Percentiles rank a stretch among this genome's conserved stretches.
Evolutionary conservation across 2,888 invertebrate species (phyloP).

Genomic region (Strigamia crassipes): DNA sequence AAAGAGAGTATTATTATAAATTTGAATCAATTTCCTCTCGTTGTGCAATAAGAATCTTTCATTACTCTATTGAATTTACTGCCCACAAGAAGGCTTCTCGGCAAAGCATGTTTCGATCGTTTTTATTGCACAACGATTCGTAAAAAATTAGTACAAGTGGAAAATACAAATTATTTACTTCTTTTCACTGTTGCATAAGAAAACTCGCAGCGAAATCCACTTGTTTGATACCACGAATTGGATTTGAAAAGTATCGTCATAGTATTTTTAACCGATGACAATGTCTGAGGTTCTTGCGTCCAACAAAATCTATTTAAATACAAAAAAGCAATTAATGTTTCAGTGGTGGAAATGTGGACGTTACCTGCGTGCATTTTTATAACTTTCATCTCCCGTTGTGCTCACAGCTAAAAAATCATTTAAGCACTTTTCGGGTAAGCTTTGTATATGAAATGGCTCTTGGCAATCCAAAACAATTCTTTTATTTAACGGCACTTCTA

Average conservation of each 20-base stretch:
- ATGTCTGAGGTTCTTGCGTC: not conserved
- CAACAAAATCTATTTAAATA: slow-evolving; percentile 31
- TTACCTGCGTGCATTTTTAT: slow-evolving; percentile 32
- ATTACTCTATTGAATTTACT: too few relatives aligned
- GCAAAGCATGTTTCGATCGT: too few relatives aligned
- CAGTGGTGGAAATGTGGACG: not conserved
- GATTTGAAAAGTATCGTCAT: slow-evolving; percentile 43
- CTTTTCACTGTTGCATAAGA: not conserved
- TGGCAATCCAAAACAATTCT: slow-evolving; percentile 31
- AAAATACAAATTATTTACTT: not conserved
- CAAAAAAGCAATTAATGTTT: not conserved
- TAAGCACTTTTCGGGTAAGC: not conserved
- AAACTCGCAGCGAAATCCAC: slow-evolving; percentile 45
- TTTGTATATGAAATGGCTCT: slow-evolving; percentile 43
- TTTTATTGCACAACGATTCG: not conserved
- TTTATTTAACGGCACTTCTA: slow-evolving; percentile 31
- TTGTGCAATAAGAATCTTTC: too few relatives aligned
- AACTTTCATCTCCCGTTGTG: slow-evolving; percentile 40
- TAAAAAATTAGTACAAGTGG: not conserved
- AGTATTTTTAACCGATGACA: slow-evolving; percentile 22
- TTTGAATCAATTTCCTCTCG: too few relatives aligned
- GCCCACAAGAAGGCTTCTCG: too few relatives aligned
- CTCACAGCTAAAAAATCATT: slow-evolving; percentile 44
- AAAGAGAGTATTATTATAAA: not conserved
- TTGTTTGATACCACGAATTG: slow-evolving; percentile 32